A percentile compares a stretch with the other conserved stretches of the same genome.
These are phyloP conservation scores for Caloenas nicobarica DNA, from an alignment of 2,113 vertebrate species.

Conservation along the genomic window DNA sequence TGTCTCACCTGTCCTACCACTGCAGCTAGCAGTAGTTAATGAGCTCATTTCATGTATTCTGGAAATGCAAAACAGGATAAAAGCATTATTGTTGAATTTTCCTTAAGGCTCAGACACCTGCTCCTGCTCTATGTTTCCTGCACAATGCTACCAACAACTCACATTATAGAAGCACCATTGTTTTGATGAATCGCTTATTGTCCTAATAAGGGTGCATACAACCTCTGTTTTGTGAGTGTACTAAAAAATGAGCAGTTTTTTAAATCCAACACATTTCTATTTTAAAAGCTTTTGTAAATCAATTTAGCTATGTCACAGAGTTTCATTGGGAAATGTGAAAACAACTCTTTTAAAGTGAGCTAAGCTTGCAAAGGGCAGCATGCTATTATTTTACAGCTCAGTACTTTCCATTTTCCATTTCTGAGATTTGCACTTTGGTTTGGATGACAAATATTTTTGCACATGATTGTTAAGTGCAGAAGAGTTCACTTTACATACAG, in stretches of 20 bases:
- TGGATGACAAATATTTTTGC: background rate
- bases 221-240: background rate
- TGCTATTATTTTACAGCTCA: slow-evolving; percentile 35
- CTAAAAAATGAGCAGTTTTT: slow-evolving; percentile 15
- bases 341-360: background rate
- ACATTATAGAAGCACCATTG: background rate
- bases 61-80: background rate
- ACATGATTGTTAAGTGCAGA: background rate
- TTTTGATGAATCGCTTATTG: slow-evolving; percentile 16
- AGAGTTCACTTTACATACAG: background rate
- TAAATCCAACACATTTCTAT: background rate
- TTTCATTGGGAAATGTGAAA: slow-evolving; percentile 9
- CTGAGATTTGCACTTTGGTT: background rate
- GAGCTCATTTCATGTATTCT: background rate
- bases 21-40: background rate
- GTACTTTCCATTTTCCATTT: slow-evolving; percentile 18
- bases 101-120: background rate
- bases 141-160: background rate
- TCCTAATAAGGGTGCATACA: slow-evolving; percentile 1
- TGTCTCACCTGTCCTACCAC: background rate
- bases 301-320: background rate
- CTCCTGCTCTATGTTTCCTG: background rate
- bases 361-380: background rate
- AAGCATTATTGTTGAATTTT: background rate
- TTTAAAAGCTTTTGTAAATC: slow-evolving; percentile 50